A percentile compares a stretch with the other conserved stretches of the same genome.
Conservation (phyloP, 1,140 invertebrate genomes). For the Eciton burchellii region DNA sequence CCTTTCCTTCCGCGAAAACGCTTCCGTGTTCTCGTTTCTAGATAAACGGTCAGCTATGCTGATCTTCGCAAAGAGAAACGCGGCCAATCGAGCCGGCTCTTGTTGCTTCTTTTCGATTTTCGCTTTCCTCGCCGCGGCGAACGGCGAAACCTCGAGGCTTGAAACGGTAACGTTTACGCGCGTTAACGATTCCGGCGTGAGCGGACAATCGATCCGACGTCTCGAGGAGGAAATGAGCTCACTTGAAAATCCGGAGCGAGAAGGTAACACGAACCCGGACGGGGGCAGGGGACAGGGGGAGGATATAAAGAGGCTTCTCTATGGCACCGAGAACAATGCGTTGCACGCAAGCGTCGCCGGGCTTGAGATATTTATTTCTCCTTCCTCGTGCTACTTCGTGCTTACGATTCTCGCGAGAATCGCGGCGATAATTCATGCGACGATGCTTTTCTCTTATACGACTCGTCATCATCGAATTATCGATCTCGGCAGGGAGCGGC, state of each 20-base stretch:
- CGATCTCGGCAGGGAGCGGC: too few species aligned
- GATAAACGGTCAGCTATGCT: too few species aligned
- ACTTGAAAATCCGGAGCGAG: slow-evolving; percentile 63
- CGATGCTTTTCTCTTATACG: background rate
- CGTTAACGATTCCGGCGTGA: background rate
- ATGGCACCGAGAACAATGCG: slow-evolving; percentile 65
- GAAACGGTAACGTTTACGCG: background rate
- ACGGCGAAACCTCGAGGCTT: background rate
- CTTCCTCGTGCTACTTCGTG: background rate
- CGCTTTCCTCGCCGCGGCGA: background rate
- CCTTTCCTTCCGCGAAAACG: too few species aligned
- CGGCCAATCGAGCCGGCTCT: background rate
- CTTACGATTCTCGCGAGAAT: too few species aligned
- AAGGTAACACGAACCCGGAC: slow-evolving; percentile 41
- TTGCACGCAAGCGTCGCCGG: slow-evolving; percentile 14
- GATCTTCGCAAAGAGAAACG: too few species aligned
- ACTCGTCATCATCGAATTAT: too few species aligned
- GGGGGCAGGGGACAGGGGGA: too few species aligned
- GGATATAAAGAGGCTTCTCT: slow-evolving; percentile 70
- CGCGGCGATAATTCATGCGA: too few species aligned
- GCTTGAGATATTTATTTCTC: slow-evolving; percentile 69
- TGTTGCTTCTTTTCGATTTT: background rate
- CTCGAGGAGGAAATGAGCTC: slow-evolving; percentile 58
- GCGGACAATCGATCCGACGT: slow-evolving; percentile 61
- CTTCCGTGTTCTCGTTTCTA: too few species aligned